Conservation (phyloP, 2,888 invertebrate genomes). For the Dynastes grantii region DNA sequence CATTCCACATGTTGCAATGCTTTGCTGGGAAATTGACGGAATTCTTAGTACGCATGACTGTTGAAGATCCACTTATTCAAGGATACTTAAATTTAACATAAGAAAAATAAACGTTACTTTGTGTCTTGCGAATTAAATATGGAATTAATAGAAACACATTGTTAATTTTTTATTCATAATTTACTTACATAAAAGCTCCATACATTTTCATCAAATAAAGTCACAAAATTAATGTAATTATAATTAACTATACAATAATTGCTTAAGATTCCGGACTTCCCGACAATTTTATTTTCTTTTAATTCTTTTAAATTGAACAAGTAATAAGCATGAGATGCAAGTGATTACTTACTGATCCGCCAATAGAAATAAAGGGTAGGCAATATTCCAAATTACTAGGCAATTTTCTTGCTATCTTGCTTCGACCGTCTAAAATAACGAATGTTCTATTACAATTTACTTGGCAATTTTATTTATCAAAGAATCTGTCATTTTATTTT, state of each 20-base stretch:
- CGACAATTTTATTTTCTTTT: background rate
- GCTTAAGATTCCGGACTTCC: slow-evolving; percentile 22
- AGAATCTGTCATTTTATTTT: slow-evolving; percentile 7
- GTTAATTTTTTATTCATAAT: slow-evolving; percentile 18
- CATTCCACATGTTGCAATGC: too few relatives aligned
- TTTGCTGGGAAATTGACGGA: too few relatives aligned
- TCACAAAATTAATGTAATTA: slow-evolving; percentile 36
- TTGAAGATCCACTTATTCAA: too few relatives aligned
- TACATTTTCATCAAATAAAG: slow-evolving; percentile 43
- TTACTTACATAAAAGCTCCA: slow-evolving; percentile 45
- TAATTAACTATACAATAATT: slow-evolving; percentile 44
- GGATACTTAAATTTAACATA: too few relatives aligned
- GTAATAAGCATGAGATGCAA: slow-evolving; percentile 21
- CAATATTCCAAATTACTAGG: background rate
- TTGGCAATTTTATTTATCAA: slow-evolving; percentile 20
- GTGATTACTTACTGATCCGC: slow-evolving; percentile 6
- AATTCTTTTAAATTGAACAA: slow-evolving; percentile 11
- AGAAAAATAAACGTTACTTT: too few relatives aligned
- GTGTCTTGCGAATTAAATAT: too few relatives aligned
- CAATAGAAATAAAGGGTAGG: slow-evolving; percentile 5
- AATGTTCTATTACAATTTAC: slow-evolving; percentile 11
- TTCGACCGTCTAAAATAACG: slow-evolving; percentile 9
- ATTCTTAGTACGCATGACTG: too few relatives aligned
- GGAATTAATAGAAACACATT: slow-evolving; percentile 12
- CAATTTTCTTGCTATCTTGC: too few relatives aligned